Evolutionary conservation across 1,140 invertebrate species (phyloP).

Genomic region (Drosophila pandora): DNA sequence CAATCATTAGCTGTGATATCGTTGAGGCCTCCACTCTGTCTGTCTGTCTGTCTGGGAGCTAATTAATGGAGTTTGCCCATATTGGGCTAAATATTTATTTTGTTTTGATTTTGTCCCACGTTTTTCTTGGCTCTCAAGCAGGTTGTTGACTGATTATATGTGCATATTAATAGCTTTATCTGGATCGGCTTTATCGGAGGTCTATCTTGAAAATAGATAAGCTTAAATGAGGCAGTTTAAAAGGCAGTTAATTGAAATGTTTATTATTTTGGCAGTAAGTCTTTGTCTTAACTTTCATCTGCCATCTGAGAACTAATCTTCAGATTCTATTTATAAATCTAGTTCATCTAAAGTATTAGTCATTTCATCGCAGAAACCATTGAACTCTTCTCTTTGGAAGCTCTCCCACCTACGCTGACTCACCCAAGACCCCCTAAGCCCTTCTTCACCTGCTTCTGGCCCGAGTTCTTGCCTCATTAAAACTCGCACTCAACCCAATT

Average conservation of each 20-base stretch:
- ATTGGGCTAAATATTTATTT: conserved; percentile 38
- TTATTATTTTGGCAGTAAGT: background rate
- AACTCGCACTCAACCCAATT: conserved; percentile 69
- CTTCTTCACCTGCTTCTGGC: background rate
- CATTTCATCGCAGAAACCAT: conserved; percentile 4
- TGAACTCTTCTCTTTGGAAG: background rate
- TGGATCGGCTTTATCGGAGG: conserved; percentile 33
- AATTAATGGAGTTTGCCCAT: conserved; percentile 52
- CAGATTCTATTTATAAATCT: background rate
- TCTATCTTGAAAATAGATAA: conserved; percentile 19
- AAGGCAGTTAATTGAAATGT: no score
- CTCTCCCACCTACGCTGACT: conserved; percentile 32
- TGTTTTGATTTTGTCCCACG: conserved; percentile 32
- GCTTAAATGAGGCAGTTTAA: conserved; percentile 1
- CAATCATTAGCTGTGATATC: conserved; percentile 11
- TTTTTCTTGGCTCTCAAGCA: conserved; percentile 36
- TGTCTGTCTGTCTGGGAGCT: conserved; percentile 14
- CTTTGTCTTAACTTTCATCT: no score
- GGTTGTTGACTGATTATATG: conserved; percentile 72
- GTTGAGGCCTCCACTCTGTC: conserved; percentile 8
- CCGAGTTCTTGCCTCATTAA: conserved; percentile 62
- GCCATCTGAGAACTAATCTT: no score
- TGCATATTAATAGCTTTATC: conserved; percentile 1
- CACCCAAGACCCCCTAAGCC: conserved; percentile 3
- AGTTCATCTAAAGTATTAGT: conserved; percentile 20